A percentile compares a stretch with the other conserved stretches of the same genome.
Conservation (phyloP, 2,113 vertebrate genomes). For the Bungarus multicinctus region DNA sequence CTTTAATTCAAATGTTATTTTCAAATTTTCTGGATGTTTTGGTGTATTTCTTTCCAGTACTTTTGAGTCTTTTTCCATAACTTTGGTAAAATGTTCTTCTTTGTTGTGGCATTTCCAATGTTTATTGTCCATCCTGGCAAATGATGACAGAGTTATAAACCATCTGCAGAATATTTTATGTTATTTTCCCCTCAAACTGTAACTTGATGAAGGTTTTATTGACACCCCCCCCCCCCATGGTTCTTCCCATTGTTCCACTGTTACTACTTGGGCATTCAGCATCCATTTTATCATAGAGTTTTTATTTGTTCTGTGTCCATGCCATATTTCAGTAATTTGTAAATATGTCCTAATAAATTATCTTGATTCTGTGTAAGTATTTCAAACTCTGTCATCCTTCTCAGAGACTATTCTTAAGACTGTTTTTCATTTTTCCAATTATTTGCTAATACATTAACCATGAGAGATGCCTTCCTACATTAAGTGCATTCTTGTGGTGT, state of each 20-base stretch:
- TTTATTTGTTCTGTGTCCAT: not conserved
- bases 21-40: not conserved
- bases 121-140: not conserved
- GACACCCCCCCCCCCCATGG: not conserved
- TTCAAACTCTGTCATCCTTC: not conserved
- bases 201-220: not conserved
- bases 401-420: not conserved
- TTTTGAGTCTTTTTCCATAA: not conserved
- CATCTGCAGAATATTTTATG: not conserved
- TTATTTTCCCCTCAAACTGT: not conserved
- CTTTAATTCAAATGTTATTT: not conserved
- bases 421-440: not conserved
- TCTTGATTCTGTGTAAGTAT: not conserved
- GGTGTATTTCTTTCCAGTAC: not conserved
- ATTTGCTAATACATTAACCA: not conserved
- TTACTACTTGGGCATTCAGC: not conserved
- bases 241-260: not conserved
- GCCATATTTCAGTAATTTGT: not conserved
- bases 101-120: not conserved
- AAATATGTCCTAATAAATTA: not conserved
- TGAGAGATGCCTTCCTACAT: not conserved
- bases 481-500: not conserved
- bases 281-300: not conserved
- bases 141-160: not conserved
- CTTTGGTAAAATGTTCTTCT: not conserved